Evolutionary conservation across 2,797 vertebrate genomes (phyloP).

Genomic region (Diplodus sargus): DNA sequence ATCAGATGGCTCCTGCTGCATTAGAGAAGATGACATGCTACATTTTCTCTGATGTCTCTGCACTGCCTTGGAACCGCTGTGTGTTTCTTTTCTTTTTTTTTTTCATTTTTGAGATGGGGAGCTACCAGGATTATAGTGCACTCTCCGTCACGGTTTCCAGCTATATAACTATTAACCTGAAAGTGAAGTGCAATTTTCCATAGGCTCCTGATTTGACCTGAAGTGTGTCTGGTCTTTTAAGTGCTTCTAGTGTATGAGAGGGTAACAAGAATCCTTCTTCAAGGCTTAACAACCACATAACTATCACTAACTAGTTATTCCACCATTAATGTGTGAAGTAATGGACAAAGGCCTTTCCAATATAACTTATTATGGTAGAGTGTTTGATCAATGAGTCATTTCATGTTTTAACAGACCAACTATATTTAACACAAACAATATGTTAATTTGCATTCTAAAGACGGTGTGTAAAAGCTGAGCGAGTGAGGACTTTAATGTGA

Average conservation of each 20-base stretch:
- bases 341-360: not conserved
- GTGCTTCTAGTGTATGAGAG: not conserved
- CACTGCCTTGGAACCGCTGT: constrained; percentile 24
- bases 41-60: constrained; percentile 69
- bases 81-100: constrained; percentile 18
- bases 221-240: constrained; percentile 10
- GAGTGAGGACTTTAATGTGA: no score
- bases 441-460: not conserved
- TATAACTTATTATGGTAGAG: not conserved
- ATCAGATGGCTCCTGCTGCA: constrained; percentile 73
- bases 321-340: not conserved
- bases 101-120: constrained; percentile 21
- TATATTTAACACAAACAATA: not conserved
- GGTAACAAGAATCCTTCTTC: not conserved
- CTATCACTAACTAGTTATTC: no score
- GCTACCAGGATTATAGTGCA: constrained; percentile 40
- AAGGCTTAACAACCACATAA: not conserved
- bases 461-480: no score
- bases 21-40: constrained; percentile 71
- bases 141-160: constrained; percentile 38
- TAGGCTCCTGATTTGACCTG: constrained; percentile 1
- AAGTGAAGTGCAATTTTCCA: constrained; percentile 25
- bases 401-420: not conserved
- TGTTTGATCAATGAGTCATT: not conserved
- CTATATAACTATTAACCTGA: constrained; percentile 38